Percentiles rank a stretch among this genome's conserved stretches.
phyloP scores from a whole-genome alignment of 2,113 vertebrate species.

The Poecile atricapillus region DNA sequence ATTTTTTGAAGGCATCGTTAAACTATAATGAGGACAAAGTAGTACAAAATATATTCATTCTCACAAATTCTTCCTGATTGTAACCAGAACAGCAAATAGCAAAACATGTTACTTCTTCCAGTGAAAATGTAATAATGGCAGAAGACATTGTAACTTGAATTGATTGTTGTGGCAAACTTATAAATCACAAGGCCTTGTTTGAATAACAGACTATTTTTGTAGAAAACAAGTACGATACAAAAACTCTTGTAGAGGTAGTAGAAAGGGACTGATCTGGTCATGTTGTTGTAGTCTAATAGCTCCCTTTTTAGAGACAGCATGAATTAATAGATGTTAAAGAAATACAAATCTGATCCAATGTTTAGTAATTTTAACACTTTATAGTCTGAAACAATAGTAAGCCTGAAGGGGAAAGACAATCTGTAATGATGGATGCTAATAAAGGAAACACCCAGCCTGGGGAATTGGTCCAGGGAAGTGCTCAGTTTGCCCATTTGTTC shows the following conservation, averaged over 20 bases:
- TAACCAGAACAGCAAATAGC: slow-evolving; percentile 70
- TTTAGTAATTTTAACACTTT: background rate
- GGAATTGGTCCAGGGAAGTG: background rate
- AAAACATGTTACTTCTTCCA: slow-evolving; percentile 71
- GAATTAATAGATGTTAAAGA: background rate
- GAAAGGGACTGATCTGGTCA: background rate
- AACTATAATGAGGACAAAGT: slow-evolving; percentile 70
- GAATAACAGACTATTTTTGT: background rate
- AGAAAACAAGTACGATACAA: background rate
- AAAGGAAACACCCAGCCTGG: background rate
- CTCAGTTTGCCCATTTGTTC: background rate
- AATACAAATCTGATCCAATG: background rate
- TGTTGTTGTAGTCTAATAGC: no score
- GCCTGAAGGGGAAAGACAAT: background rate
- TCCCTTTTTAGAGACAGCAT: background rate
- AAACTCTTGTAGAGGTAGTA: background rate
- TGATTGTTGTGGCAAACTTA: slow-evolving; percentile 38
- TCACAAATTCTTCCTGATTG: slow-evolving; percentile 65
- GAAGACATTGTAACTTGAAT: slow-evolving; percentile 48
- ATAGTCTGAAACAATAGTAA: background rate
- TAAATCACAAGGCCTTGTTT: background rate
- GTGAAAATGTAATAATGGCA: slow-evolving; percentile 72
- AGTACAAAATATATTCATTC: slow-evolving; percentile 70
- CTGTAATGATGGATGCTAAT: background rate
- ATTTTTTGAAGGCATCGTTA: slow-evolving; percentile 69